Evolutionary conservation across 2,888 invertebrate genomes (phyloP).

Genomic region (Drosophila robusta): DNA sequence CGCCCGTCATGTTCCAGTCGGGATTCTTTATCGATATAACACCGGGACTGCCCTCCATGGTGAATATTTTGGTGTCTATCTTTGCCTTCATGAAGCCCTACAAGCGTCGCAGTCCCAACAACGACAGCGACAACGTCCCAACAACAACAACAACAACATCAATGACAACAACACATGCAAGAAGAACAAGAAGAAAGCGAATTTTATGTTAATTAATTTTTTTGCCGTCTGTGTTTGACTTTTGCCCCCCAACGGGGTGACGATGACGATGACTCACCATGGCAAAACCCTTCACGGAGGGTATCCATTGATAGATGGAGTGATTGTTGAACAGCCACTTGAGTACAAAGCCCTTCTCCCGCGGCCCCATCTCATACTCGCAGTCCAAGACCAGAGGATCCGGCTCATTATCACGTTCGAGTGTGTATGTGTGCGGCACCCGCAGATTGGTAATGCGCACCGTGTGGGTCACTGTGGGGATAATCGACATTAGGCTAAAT

Average conservation of each 20-base stretch:
- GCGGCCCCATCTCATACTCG: constrained; percentile 83
- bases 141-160: constrained; percentile 2
- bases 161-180: constrained; percentile 2
- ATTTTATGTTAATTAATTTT: constrained; percentile 77
- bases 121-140: not conserved
- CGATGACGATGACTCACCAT: constrained; percentile 77
- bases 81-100: constrained; percentile 85
- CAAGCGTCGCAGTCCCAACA: constrained; percentile 29
- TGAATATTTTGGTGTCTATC: constrained; percentile 84
- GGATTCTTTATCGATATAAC: constrained; percentile 85
- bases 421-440: constrained; percentile 84
- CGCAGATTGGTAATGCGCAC: constrained; percentile 85
- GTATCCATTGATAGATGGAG: constrained; percentile 85
- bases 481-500: not conserved
- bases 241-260: constrained; percentile 11
- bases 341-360: constrained; percentile 84
- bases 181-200: constrained; percentile 50
- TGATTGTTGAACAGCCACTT: constrained; percentile 85
- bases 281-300: constrained; percentile 84
- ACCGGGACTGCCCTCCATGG: constrained; percentile 84
- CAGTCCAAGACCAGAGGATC: constrained; percentile 84
- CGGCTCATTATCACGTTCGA: constrained; percentile 83
- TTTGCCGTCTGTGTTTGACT: constrained; percentile 24
- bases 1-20: constrained; percentile 85
- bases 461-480: constrained; percentile 79